Evolutionary conservation across 2,888 invertebrate species (phyloP).

Genomic region (Thyatira batis): DNA sequence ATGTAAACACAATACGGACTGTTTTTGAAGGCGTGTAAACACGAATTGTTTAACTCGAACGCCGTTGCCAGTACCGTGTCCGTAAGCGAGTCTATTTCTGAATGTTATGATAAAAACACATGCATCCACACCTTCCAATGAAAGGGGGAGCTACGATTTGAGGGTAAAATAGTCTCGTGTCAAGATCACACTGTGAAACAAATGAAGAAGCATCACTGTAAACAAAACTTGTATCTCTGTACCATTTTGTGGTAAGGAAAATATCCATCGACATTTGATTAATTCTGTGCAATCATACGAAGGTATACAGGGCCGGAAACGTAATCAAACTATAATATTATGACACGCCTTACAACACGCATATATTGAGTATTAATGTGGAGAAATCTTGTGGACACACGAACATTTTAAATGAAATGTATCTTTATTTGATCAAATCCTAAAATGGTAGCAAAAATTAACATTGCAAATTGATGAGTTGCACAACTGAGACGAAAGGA

Average conservation of each 20-base stretch:
- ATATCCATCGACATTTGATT: not conserved
- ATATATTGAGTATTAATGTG: not conserved
- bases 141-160: not conserved
- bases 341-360: not conserved
- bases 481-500: not conserved
- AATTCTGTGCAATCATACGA: not conserved
- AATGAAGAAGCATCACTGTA: not conserved
- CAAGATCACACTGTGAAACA: not conserved
- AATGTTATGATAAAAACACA: slow-evolving; percentile 4
- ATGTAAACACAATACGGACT: not conserved
- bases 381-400: not conserved
- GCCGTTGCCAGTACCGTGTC: not conserved
- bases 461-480: slow-evolving; percentile 23
- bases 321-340: not conserved
- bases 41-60: slow-evolving; percentile 3
- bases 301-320: not conserved
- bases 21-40: slow-evolving; percentile 3
- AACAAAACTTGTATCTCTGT: not conserved
- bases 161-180: not conserved
- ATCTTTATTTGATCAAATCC: slow-evolving; percentile 7
- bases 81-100: not conserved
- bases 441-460: slow-evolving; percentile 36
- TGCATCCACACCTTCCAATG: not conserved
- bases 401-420: not conserved
- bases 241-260: not conserved